phyloP scores from a whole-genome alignment of 2,113 vertebrate genomes.

The Nettapus auritus region DNA sequence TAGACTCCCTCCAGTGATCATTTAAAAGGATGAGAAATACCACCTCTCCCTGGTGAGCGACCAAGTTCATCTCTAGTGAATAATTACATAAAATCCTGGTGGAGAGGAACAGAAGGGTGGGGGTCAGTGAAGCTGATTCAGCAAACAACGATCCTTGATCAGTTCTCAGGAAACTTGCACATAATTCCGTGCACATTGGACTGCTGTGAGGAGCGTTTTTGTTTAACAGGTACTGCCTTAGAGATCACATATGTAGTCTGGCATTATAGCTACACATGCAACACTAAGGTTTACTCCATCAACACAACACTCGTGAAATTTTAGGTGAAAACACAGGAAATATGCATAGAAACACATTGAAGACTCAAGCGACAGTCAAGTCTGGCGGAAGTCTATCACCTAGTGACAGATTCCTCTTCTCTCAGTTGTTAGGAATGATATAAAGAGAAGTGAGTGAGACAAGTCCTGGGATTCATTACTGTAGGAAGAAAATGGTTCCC shows the following conservation, averaged over 20 bases:
- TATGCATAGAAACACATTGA: neutral
- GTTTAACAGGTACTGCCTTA: neutral
- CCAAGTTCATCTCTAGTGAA: neutral
- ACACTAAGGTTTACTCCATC: neutral
- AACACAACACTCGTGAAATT: neutral
- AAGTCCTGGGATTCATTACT: neutral
- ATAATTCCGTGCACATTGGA: neutral
- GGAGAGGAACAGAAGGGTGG: neutral
- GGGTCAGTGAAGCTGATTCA: neutral
- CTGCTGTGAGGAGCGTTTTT: neutral
- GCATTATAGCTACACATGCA: neutral
- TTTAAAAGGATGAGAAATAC: neutral
- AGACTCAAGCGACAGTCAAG: constrained; percentile 1
- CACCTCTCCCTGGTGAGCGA: neutral
- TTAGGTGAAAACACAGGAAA: constrained; percentile 18
- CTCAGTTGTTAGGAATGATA: neutral
- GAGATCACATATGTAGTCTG: neutral
- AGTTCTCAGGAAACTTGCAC: neutral
- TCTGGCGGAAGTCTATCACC: constrained; percentile 51
- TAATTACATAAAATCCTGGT: neutral
- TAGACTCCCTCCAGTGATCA: neutral
- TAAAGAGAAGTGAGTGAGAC: neutral
- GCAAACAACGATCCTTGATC: neutral
- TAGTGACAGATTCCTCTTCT: constrained; percentile 32
- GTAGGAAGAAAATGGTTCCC: neutral